These are phyloP conservation scores for Trematomus bernacchii DNA, from an alignment of 2,797 vertebrate genomes.

Conservation along the genomic window DNA sequence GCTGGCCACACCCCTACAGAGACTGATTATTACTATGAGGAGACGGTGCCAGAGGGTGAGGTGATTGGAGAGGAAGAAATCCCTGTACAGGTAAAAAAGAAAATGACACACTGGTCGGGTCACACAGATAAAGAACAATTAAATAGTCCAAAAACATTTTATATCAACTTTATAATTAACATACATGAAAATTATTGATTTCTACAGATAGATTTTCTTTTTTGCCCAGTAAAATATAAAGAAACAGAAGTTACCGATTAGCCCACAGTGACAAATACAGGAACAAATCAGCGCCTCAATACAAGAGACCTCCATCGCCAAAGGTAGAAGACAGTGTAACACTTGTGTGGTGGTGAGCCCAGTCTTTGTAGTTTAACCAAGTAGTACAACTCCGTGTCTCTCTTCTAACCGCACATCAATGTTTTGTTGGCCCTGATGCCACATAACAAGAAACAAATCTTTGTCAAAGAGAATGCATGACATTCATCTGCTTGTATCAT, in stretches of 20 bases:
- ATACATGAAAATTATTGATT: background rate
- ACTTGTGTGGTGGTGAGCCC: slow-evolving; percentile 80
- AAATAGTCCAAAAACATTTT: background rate
- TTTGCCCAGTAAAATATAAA: background rate
- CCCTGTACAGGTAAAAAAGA: slow-evolving; percentile 81
- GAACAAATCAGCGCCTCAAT: background rate
- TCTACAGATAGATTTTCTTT: background rate
- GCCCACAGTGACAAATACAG: background rate
- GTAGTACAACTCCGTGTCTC: slow-evolving; percentile 38
- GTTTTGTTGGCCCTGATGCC: slow-evolving; percentile 59
- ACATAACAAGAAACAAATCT: slow-evolving; percentile 41
- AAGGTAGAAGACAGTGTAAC: background rate
- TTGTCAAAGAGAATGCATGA: slow-evolving; percentile 62
- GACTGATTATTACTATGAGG: slow-evolving; percentile 88
- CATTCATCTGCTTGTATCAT: slow-evolving; percentile 66
- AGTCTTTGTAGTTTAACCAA: slow-evolving; percentile 68
- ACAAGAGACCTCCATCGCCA: slow-evolving; percentile 7
- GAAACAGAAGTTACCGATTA: background rate
- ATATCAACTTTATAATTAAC: background rate
- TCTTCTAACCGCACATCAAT: slow-evolving; percentile 63
- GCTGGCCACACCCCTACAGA: slow-evolving; percentile 87
- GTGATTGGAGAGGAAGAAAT: slow-evolving; percentile 81
- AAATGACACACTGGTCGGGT: slow-evolving; percentile 52
- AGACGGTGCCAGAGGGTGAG: slow-evolving; percentile 84
- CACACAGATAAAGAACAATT: slow-evolving; percentile 25